phyloP scores from a whole-genome alignment of 2,113 vertebrate genomes.

The Mormyrus lacerda region DNA sequence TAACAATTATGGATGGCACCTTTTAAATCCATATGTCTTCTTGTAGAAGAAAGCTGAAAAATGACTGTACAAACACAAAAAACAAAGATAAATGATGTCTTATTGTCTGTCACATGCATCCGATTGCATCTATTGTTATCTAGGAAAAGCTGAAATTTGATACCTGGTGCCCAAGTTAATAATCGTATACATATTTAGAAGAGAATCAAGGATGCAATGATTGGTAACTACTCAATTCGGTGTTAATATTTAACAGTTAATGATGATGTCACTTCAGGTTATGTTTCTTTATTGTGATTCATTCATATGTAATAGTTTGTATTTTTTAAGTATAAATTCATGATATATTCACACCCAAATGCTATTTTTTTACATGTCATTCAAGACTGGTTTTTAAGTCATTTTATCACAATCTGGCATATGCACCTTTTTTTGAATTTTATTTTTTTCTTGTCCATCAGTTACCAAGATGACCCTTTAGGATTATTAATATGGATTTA shows the following conservation, averaged over 20 bases:
- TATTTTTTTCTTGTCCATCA: not conserved
- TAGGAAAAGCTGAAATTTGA: not conserved
- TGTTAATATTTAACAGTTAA: not conserved
- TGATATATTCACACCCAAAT: not conserved
- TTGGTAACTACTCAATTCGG: not conserved
- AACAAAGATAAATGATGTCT: not conserved
- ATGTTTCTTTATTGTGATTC: not conserved
- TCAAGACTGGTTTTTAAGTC: not conserved
- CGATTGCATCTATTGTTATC: not conserved
- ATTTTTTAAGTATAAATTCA: not conserved
- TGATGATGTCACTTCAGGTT: not conserved
- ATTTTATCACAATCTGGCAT: not conserved
- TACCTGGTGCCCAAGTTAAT: not conserved
- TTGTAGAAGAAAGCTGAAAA: not conserved
- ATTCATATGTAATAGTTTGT: not conserved
- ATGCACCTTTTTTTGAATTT: not conserved
- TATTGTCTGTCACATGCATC: not conserved
- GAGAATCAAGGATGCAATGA: not conserved
- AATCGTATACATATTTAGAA: not conserved
- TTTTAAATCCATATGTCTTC: not conserved
- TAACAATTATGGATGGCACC: not conserved
- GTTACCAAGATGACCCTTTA: not conserved
- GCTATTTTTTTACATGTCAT: not conserved
- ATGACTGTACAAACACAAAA: not conserved
- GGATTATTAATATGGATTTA: not conserved